phyloP scores from a whole-genome alignment of 2,888 invertebrate genomes.

The Pseudoips prasinana region DNA sequence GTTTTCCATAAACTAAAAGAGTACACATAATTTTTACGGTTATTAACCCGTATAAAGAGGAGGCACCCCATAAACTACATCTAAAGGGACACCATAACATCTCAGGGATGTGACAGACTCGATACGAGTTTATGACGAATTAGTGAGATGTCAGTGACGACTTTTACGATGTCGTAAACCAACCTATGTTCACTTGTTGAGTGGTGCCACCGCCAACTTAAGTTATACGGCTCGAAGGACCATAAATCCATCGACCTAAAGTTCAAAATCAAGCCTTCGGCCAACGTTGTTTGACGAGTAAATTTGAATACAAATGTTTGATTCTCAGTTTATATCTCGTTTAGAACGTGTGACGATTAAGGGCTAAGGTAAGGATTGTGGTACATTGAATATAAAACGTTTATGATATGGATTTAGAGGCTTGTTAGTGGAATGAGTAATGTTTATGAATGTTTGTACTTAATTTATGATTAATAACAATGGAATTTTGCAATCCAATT shows the following conservation, averaged over 20 bases:
- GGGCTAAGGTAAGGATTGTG: constrained; percentile 23
- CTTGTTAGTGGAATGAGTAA: neutral
- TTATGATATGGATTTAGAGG: constrained; percentile 3
- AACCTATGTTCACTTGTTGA: constrained; percentile 76
- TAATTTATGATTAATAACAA: too few relatives aligned
- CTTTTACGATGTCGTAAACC: constrained; percentile 68
- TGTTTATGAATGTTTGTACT: neutral
- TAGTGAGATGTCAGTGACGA: constrained; percentile 67
- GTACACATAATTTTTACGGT: constrained; percentile 44
- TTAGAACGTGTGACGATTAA: constrained; percentile 24
- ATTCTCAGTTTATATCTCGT: constrained; percentile 18
- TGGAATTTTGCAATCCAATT: neutral
- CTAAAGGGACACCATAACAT: constrained; percentile 40
- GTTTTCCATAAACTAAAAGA: constrained; percentile 28
- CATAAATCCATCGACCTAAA: constrained; percentile 9
- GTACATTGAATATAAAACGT: constrained; percentile 21
- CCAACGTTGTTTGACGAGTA: constrained; percentile 6
- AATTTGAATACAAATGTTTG: constrained; percentile 41
- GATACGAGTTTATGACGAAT: constrained; percentile 68
- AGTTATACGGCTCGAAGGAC: constrained; percentile 10
- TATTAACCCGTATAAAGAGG: constrained; percentile 49
- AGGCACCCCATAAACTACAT: constrained; percentile 42
- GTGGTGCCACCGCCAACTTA: constrained; percentile 22
- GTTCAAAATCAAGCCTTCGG: constrained; percentile 9
- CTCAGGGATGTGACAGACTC: constrained; percentile 38